Evolutionary conservation across 1,140 invertebrate species (phyloP).

Genomic region (Tyrophagus putrescentiae): DNA sequence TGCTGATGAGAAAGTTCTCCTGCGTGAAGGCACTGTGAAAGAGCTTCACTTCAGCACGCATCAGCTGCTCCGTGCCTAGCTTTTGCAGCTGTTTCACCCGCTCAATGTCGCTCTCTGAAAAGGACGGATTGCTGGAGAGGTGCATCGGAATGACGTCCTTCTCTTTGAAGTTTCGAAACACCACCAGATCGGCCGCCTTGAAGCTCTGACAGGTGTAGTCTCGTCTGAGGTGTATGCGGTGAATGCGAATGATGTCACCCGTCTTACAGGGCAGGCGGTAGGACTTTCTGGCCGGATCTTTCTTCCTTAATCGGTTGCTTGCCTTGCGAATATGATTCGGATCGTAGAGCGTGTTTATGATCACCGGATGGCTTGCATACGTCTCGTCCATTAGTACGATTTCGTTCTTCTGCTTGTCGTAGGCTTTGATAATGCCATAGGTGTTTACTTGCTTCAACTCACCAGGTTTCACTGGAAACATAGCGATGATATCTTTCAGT

Average conservation of each 20-base stretch:
- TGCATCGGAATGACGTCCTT: background rate
- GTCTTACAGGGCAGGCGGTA: background rate
- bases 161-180: slow-evolving; percentile 12
- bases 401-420: background rate
- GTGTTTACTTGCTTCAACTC: background rate
- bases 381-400: background rate
- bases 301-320: too few relatives aligned
- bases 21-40: too few relatives aligned
- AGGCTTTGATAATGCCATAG: background rate
- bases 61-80: too few relatives aligned
- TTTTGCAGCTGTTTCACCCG: too few relatives aligned
- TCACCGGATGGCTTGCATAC: too few relatives aligned
- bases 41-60: too few relatives aligned
- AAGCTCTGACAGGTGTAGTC: background rate
- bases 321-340: background rate
- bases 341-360: background rate
- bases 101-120: background rate
- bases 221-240: background rate
- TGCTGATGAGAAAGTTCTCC: too few relatives aligned
- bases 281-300: background rate
- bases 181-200: background rate
- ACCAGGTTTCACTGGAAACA: background rate
- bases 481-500: background rate
- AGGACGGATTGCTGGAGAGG: background rate
- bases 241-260: slow-evolving; percentile 9